phyloP scores from a whole-genome alignment of 2,888 invertebrate genomes.

The Meliscaeva auricollis region DNA sequence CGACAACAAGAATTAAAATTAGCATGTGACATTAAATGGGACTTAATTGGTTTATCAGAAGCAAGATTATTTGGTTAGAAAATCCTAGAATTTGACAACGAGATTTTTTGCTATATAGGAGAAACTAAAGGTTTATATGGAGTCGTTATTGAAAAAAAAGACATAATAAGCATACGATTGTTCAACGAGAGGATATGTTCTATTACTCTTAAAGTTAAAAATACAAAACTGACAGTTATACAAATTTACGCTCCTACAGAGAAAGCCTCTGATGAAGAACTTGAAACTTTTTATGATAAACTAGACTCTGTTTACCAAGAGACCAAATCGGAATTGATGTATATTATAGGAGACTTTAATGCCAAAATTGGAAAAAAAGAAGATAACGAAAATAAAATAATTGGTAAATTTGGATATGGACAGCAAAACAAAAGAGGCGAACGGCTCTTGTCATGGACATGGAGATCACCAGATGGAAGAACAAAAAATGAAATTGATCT shows the following conservation, averaged over 20 bases:
- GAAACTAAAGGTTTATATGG: neutral
- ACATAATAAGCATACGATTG: neutral
- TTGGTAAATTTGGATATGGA: too few relatives aligned
- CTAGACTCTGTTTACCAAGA: neutral
- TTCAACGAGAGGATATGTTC: too few relatives aligned
- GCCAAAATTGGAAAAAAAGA: too few relatives aligned
- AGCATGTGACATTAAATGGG: slow-evolving; percentile 68
- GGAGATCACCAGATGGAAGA: neutral
- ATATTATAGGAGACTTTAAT: too few relatives aligned
- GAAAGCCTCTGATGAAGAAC: neutral
- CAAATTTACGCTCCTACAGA: neutral
- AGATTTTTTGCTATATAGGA: neutral
- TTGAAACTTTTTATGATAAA: neutral
- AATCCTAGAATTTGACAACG: neutral
- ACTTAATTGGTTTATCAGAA: slow-evolving; percentile 74
- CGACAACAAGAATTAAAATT: slow-evolving; percentile 29
- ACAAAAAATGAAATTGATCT: too few relatives aligned
- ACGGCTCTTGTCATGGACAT: neutral
- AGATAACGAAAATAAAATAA: too few relatives aligned
- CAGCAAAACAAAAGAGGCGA: neutral
- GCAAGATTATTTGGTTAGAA: neutral
- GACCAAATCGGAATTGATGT: too few relatives aligned
- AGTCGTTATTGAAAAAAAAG: neutral
- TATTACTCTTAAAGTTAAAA: neutral
- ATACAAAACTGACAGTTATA: neutral